phyloP scores from a whole-genome alignment of 1,140 invertebrate genomes.

The Lepeophtheirus salmonis region DNA sequence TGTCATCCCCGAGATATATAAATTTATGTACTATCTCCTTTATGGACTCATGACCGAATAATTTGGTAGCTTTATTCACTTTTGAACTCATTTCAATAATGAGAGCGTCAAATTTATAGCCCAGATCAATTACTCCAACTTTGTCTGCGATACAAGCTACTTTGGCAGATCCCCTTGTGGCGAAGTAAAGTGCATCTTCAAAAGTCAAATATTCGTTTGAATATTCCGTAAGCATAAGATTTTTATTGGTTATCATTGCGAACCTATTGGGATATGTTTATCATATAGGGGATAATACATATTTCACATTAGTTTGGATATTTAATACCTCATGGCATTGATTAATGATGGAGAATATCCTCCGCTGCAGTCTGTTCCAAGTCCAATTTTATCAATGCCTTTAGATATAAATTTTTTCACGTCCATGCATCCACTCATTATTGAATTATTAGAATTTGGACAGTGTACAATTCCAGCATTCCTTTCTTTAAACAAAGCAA shows the following conservation, averaged over 20 bases:
- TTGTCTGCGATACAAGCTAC: slow-evolving; percentile 47
- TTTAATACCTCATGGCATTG: slow-evolving; percentile 46
- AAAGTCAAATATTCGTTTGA: slow-evolving; percentile 42
- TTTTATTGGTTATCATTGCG: neutral
- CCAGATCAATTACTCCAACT: slow-evolving; percentile 54
- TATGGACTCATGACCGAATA: slow-evolving; percentile 26
- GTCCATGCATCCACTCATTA: slow-evolving; percentile 65
- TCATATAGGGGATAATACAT: neutral
- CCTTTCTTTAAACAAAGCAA: slow-evolving; percentile 39
- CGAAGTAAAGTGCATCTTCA: slow-evolving; percentile 57
- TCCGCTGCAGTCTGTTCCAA: slow-evolving; percentile 49
- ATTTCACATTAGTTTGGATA: slow-evolving; percentile 27
- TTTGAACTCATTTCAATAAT: slow-evolving; percentile 31
- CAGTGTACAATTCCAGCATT: slow-evolving; percentile 57
- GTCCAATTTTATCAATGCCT: slow-evolving; percentile 37
- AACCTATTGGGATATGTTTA: neutral
- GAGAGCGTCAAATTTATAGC: slow-evolving; percentile 69
- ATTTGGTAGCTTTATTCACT: neutral
- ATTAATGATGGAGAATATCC: slow-evolving; percentile 54
- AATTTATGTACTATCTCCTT: slow-evolving; percentile 54
- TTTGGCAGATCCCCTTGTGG: slow-evolving; percentile 65
- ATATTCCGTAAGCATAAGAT: slow-evolving; percentile 27
- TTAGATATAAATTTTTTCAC: slow-evolving; percentile 40
- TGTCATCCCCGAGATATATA: slow-evolving; percentile 58
- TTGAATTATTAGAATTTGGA: slow-evolving; percentile 59